Evolutionary conservation across 2,888 invertebrate genomes (phyloP).

Genomic region (Xiphydria camelus): DNA sequence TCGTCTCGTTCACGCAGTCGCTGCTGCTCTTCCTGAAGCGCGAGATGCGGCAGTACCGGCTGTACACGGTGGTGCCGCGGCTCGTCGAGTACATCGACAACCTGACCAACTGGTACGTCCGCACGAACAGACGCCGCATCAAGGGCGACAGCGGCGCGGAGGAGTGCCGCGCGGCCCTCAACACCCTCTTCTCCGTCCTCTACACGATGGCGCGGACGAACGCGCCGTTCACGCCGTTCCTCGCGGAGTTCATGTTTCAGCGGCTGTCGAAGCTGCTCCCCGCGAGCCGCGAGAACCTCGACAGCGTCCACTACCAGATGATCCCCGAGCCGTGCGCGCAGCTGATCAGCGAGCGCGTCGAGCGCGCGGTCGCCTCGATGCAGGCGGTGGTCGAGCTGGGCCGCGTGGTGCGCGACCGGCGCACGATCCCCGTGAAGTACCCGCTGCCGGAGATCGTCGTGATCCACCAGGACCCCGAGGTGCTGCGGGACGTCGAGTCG

Average conservation of each 20-base stretch:
- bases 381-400: slow-evolving; percentile 95
- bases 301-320: slow-evolving; percentile 91
- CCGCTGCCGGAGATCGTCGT: slow-evolving; percentile 95
- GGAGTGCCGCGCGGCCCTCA: slow-evolving; percentile 83
- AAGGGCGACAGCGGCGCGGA: slow-evolving; percentile 85
- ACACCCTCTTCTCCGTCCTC: slow-evolving; percentile 86
- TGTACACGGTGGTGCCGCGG: slow-evolving; percentile 94
- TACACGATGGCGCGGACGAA: slow-evolving; percentile 89
- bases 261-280: slow-evolving; percentile 73
- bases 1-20: slow-evolving; percentile 94
- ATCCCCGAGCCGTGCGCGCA: slow-evolving; percentile 74
- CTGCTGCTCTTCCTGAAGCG: slow-evolving; percentile 82
- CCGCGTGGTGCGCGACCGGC: slow-evolving; percentile 87
- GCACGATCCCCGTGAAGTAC: slow-evolving; percentile 93
- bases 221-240: slow-evolving; percentile 97
- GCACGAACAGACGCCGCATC: slow-evolving; percentile 92
- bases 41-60: slow-evolving; percentile 92
- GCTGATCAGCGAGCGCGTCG: slow-evolving; percentile 83
- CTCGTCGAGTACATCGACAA: slow-evolving; percentile 96
- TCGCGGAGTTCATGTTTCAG: slow-evolving; percentile 94
- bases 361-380: slow-evolving; percentile 88
- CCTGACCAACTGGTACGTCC: slow-evolving; percentile 98
- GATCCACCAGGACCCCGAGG: slow-evolving; percentile 81
- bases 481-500: slow-evolving; percentile 76
- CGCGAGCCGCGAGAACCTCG: slow-evolving; percentile 60